Percentiles rank a stretch among this genome's conserved stretches.
phyloP scores from a whole-genome alignment of 2,888 invertebrate genomes.

The Pseudoips prasinana region DNA sequence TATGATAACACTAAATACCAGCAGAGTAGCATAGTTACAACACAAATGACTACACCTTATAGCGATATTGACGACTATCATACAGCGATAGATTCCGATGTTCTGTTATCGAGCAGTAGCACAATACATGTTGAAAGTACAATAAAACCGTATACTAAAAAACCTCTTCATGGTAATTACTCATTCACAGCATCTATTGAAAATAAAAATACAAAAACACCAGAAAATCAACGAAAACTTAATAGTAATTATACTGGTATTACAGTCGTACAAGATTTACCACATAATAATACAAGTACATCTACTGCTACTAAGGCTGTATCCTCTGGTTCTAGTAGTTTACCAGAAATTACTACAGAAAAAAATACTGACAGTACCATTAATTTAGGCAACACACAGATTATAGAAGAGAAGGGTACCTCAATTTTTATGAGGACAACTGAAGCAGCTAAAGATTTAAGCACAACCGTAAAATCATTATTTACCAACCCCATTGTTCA shows the following conservation, averaged over 20 bases:
- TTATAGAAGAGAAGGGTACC: no score
- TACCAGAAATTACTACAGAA: slow-evolving; percentile 1
- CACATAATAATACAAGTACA: slow-evolving; percentile 16
- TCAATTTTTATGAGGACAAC: no score
- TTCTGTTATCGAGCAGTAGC: slow-evolving; percentile 60
- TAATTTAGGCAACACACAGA: no score
- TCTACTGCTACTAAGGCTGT: no score
- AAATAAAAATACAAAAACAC: slow-evolving; percentile 67
- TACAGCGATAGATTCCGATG: slow-evolving; percentile 47
- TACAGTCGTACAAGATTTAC: slow-evolving; percentile 26
- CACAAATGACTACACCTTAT: slow-evolving; percentile 25
- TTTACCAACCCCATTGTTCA: no score
- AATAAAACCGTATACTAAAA: slow-evolving; percentile 47
- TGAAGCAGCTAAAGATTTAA: no score
- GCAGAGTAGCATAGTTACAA: slow-evolving; percentile 20
- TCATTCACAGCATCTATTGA: slow-evolving; percentile 47
- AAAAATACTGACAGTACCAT: slow-evolving; percentile 3
- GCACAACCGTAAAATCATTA: no score
- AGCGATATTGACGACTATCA: slow-evolving; percentile 28
- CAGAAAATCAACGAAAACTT: slow-evolving; percentile 70
- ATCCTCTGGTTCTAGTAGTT: slow-evolving; percentile 1
- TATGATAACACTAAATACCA: slow-evolving; percentile 5
- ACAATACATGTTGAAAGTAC: slow-evolving; percentile 65
- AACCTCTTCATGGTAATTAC: slow-evolving; percentile 35
- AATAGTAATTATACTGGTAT: slow-evolving; percentile 59